Evolutionary conservation across 1,140 invertebrate genomes (phyloP).

Genomic region (Hermetia illucens): DNA sequence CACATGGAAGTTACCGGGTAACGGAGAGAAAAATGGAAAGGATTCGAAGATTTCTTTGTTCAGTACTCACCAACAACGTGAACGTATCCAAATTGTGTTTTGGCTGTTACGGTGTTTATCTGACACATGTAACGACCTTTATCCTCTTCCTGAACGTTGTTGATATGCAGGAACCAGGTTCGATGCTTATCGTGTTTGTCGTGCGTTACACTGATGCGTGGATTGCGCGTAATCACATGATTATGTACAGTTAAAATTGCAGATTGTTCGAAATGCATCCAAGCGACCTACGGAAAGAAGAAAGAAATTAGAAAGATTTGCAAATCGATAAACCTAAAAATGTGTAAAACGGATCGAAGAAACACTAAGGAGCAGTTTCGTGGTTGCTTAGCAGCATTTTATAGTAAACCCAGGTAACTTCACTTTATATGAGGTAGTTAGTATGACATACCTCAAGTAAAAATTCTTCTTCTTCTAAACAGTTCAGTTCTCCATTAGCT

Average conservation of each 20-base stretch:
- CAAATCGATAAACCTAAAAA: conserved; percentile 1
- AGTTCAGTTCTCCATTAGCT: too few relatives aligned
- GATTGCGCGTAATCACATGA: conserved; percentile 85
- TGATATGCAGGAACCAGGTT: conserved; percentile 85
- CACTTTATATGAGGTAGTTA: too few relatives aligned
- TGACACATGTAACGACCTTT: conserved; percentile 91
- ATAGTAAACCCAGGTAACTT: too few relatives aligned
- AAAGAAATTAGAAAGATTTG: conserved; percentile 1
- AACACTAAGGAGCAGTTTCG: too few relatives aligned
- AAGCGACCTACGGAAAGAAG: conserved; percentile 65
- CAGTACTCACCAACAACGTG: conserved; percentile 89
- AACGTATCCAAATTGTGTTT: conserved; percentile 83
- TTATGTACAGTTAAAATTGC: conserved; percentile 84
- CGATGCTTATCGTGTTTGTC: conserved; percentile 53
- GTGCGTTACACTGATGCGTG: conserved; percentile 77
- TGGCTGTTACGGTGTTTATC: conserved; percentile 85
- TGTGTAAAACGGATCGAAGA: conserved; percentile 3
- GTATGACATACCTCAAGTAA: too few relatives aligned
- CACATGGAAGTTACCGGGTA: too few relatives aligned
- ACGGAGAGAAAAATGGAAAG: background rate
- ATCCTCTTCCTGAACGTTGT: conserved; percentile 79
- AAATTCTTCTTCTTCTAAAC: too few relatives aligned
- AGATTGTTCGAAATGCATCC: conserved; percentile 90
- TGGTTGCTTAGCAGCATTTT: too few relatives aligned
- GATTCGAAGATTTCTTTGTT: background rate